phyloP scores from a whole-genome alignment of 1,140 invertebrate species.

The Meloidogyne chitwoodi region DNA sequence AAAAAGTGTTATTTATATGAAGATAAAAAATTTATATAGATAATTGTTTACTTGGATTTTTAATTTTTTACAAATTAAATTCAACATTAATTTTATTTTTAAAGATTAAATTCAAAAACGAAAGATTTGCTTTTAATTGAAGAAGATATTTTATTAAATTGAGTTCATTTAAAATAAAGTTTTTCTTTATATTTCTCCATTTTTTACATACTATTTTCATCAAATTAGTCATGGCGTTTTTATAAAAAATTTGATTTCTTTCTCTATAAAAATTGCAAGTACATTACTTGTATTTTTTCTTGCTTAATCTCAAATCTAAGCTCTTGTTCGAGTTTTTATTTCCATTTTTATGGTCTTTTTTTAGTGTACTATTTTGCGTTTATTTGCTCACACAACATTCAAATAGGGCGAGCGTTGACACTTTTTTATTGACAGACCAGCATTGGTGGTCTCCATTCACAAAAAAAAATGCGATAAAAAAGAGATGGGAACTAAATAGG shows the following conservation, averaged over 20 bases:
- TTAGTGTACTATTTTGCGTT: not conserved
- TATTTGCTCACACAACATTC: not conserved
- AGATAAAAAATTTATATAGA: too few species aligned
- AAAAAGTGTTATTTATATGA: too few species aligned
- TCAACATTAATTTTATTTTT: too few species aligned
- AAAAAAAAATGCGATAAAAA: not conserved
- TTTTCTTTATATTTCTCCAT: too few species aligned
- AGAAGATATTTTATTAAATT: slow-evolving; percentile 57
- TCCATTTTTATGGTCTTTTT: not conserved
- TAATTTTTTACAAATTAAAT: too few species aligned
- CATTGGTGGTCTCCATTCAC: not conserved
- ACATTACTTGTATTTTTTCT: too few species aligned
- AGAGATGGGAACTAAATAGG: not conserved
- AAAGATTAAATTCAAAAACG: slow-evolving; percentile 32
- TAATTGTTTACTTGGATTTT: too few species aligned
- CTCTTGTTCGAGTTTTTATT: not conserved
- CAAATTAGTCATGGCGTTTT: too few species aligned
- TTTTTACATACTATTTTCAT: too few species aligned
- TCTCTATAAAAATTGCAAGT: too few species aligned
- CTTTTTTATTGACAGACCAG: not conserved
- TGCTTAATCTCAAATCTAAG: not conserved
- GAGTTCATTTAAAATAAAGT: slow-evolving; percentile 46
- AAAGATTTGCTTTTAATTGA: slow-evolving; percentile 52
- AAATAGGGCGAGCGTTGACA: not conserved
- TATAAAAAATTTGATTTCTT: too few species aligned